Conservation (phyloP, 2,113 vertebrate species). For the Mola mola region DNA sequence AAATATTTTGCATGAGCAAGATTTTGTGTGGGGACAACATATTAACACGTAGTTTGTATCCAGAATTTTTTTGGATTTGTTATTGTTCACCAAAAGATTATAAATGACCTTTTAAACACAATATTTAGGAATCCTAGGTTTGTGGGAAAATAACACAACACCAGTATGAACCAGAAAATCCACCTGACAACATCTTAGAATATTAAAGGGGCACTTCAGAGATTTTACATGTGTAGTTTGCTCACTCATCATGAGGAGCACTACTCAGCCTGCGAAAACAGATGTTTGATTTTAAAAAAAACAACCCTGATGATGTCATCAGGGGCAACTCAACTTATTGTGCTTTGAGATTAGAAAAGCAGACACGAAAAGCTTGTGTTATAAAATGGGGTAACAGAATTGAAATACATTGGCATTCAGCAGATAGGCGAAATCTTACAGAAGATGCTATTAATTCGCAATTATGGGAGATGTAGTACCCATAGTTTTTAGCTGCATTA, state of each 20-base stretch:
- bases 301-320: slow-evolving; percentile 3
- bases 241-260: slow-evolving; percentile 18
- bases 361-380: slow-evolving; percentile 4
- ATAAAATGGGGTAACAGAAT: neutral
- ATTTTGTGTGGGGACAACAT: neutral
- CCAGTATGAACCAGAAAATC: slow-evolving; percentile 10
- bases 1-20: slow-evolving; percentile 14
- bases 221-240: slow-evolving; percentile 20
- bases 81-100: slow-evolving; percentile 3
- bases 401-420: slow-evolving; percentile 1
- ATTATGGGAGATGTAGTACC: too few relatives aligned
- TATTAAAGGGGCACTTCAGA: slow-evolving; percentile 36
- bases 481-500: too few relatives aligned
- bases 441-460: too few relatives aligned
- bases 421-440: neutral
- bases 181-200: too few relatives aligned
- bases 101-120: neutral
- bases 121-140: slow-evolving; percentile 13
- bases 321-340: slow-evolving; percentile 15
- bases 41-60: neutral
- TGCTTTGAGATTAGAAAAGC: neutral
- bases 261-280: slow-evolving; percentile 21
- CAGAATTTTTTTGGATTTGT: slow-evolving; percentile 1
- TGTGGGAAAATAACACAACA: neutral
- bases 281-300: slow-evolving; percentile 12